phyloP scores from a whole-genome alignment of 2,113 vertebrate species.

The Tragelaphus scriptus region DNA sequence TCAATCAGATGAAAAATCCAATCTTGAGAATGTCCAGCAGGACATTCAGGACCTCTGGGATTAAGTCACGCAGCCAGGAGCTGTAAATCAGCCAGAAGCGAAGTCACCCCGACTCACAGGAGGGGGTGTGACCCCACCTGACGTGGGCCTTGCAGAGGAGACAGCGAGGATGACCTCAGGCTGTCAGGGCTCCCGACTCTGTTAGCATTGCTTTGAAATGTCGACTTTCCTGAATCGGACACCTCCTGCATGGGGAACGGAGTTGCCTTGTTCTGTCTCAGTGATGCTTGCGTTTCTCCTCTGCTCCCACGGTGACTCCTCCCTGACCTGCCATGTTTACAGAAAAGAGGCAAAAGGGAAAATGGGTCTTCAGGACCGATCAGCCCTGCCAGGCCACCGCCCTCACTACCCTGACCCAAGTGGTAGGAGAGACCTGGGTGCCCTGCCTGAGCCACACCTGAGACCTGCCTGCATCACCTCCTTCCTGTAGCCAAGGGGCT shows the following conservation, averaged over 20 bases:
- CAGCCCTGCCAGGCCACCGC: background rate
- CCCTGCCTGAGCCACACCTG: background rate
- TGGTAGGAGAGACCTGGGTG: background rate
- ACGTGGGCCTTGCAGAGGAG: background rate
- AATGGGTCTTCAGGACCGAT: background rate
- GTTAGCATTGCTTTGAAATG: background rate
- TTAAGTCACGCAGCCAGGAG: background rate
- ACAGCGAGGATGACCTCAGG: no score
- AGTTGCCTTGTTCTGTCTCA: background rate
- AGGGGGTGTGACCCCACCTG: background rate
- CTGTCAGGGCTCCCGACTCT: background rate
- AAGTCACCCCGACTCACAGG: background rate
- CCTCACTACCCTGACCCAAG: background rate
- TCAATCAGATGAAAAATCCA: conserved; percentile 37
- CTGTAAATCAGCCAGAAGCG: background rate
- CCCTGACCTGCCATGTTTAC: background rate
- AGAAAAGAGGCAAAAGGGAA: background rate
- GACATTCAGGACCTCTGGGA: background rate
- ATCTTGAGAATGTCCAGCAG: conserved; percentile 35
- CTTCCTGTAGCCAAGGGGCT: background rate
- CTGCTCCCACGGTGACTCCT: background rate
- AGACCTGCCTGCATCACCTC: background rate
- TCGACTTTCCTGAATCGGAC: background rate
- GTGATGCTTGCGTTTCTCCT: background rate
- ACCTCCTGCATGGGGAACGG: fast-evolving